These are phyloP conservation scores for Rhingia rostrata DNA, from an alignment of 2,888 invertebrate species.

Conservation along the genomic window DNA sequence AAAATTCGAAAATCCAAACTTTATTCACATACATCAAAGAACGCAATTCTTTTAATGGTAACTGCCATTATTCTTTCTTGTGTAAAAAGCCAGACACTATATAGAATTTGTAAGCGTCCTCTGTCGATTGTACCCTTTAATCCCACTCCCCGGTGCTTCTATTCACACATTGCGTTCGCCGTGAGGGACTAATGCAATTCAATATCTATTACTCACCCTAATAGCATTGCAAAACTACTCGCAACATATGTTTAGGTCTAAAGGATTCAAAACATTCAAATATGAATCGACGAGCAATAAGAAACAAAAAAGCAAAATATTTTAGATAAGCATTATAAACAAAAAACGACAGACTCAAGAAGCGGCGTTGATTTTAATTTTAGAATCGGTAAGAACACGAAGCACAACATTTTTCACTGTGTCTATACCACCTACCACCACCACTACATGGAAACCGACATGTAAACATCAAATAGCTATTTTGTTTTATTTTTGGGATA, in stretches of 20 bases:
- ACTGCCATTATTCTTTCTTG: no score
- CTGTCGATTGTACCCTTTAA: background rate
- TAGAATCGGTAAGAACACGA: constrained; percentile 58
- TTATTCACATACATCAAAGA: no score
- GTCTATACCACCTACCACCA: constrained; percentile 37
- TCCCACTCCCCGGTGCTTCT: background rate
- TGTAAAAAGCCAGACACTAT: background rate
- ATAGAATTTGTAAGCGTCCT: background rate
- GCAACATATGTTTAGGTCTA: constrained; percentile 27
- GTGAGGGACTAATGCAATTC: background rate
- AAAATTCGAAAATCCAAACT: no score
- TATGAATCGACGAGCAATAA: constrained; percentile 21
- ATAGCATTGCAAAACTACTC: constrained; percentile 5
- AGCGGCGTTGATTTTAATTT: constrained; percentile 55
- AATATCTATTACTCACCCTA: background rate
- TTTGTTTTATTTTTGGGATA: constrained; percentile 68
- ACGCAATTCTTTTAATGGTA: no score
- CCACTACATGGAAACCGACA: constrained; percentile 26
- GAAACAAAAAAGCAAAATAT: constrained; percentile 51
- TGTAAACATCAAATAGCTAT: constrained; percentile 68
- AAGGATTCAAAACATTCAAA: constrained; percentile 22
- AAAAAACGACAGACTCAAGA: constrained; percentile 54
- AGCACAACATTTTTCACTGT: constrained; percentile 56
- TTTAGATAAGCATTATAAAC: constrained; percentile 62
- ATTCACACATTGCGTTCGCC: background rate